Conservation (phyloP, 2,888 invertebrate genomes). For the Macrosiphum euphorbiae region DNA sequence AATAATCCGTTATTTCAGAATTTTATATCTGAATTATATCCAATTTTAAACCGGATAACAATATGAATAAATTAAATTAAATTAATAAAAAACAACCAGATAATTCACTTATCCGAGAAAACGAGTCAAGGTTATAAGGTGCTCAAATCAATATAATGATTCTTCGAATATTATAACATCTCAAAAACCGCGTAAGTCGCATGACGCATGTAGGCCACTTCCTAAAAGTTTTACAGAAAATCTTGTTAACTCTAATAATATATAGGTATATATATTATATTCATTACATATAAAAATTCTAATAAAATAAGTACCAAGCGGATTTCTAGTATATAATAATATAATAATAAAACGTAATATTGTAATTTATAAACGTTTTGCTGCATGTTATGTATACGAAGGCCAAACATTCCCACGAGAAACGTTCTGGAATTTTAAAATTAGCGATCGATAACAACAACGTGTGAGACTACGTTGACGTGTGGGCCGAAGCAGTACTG, state of each 20-base stretch:
- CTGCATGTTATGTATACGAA: neutral
- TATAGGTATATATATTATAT: neutral
- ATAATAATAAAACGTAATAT: neutral
- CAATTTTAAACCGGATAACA: neutral
- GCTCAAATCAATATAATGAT: neutral
- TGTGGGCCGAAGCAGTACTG: neutral
- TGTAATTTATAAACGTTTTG: neutral
- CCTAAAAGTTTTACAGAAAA: neutral
- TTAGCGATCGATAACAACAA: neutral
- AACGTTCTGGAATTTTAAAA: neutral
- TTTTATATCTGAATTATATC: no score
- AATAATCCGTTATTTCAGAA: neutral
- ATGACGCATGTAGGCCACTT: neutral
- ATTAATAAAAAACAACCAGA: neutral
- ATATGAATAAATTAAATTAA: neutral
- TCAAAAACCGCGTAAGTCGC: neutral
- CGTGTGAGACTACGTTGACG: neutral
- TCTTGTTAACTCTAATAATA: neutral
- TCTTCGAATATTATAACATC: neutral
- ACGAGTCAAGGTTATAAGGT: neutral
- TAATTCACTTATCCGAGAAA: neutral
- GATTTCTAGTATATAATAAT: neutral
- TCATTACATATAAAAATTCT: neutral
- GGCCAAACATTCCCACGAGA: neutral
- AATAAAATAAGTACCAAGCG: neutral